Conservation (phyloP, 2,888 invertebrate species). For the Rhagophthalmus giganteus region DNA sequence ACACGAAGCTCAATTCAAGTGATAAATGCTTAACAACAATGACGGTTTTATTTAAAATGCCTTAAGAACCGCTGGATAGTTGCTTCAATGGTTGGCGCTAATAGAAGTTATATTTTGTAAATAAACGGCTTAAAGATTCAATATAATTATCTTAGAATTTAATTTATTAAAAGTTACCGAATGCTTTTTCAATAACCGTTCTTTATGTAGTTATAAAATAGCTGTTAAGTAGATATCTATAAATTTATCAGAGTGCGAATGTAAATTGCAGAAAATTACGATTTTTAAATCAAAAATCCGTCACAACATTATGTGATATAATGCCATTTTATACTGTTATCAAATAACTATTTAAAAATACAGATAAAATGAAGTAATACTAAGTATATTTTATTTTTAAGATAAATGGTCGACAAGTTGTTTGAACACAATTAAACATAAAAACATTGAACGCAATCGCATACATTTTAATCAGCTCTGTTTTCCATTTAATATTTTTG, state of each 20-base stretch:
- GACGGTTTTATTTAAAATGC: conserved; percentile 30
- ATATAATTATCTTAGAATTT: conserved; percentile 2
- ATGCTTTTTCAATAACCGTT: conserved; percentile 15
- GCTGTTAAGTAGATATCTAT: conserved; percentile 7
- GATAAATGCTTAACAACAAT: conserved; percentile 44
- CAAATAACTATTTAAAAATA: conserved; percentile 40
- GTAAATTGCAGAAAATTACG: conserved; percentile 16
- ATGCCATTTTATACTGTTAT: conserved; percentile 51
- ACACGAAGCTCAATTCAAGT: conserved; percentile 44
- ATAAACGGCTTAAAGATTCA: conserved; percentile 18
- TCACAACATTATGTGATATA: conserved; percentile 52
- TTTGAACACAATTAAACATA: conserved; percentile 3
- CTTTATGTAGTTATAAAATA: conserved; percentile 8
- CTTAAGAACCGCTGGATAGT: conserved; percentile 34
- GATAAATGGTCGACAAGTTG: no score
- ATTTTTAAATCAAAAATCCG: conserved; percentile 42
- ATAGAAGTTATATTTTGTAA: conserved; percentile 28
- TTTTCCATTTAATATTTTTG: no score
- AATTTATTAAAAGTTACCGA: conserved; percentile 14
- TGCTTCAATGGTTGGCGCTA: conserved; percentile 34
- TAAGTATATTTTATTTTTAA: no score
- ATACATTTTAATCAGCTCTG: no score
- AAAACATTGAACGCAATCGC: neutral
- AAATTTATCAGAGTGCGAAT: conserved; percentile 15
- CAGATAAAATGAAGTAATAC: conserved; percentile 16